These are phyloP conservation scores for Sarcophaga rosellei DNA, from an alignment of 2,888 invertebrate species.

Conservation along the genomic window DNA sequence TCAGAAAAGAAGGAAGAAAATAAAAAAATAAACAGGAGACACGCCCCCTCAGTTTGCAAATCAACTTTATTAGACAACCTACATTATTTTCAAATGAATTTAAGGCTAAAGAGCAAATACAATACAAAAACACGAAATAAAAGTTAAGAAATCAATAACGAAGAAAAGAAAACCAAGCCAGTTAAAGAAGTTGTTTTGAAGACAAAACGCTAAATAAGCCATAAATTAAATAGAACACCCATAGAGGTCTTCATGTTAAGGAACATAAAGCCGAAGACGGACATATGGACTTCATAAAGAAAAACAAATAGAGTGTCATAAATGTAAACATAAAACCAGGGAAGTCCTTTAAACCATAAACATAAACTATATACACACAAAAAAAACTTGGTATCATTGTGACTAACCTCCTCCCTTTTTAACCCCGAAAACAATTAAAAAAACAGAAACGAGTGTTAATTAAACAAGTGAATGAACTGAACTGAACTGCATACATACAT, in stretches of 20 bases:
- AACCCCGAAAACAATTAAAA: slow-evolving; percentile 20
- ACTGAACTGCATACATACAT: background rate
- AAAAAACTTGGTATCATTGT: slow-evolving; percentile 26
- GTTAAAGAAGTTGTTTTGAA: slow-evolving; percentile 3
- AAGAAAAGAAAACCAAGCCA: background rate
- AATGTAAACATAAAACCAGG: background rate
- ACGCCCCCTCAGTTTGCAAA: slow-evolving; percentile 58
- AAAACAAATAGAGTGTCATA: background rate
- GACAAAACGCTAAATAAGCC: slow-evolving; percentile 51
- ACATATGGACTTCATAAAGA: background rate
- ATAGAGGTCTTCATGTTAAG: background rate
- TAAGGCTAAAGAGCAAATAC: background rate
- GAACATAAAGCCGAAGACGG: background rate
- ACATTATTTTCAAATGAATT: slow-evolving; percentile 50
- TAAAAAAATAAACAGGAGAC: slow-evolving; percentile 19
- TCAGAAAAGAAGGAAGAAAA: background rate
- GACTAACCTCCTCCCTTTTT: slow-evolving; percentile 1
- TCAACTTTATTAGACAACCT: slow-evolving; percentile 66
- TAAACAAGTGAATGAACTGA: slow-evolving; percentile 64
- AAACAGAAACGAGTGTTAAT: slow-evolving; percentile 61
- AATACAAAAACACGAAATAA: slow-evolving; percentile 1
- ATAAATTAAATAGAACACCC: slow-evolving; percentile 41
- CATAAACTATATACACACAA: slow-evolving; percentile 11
- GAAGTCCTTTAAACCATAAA: too few relatives aligned
- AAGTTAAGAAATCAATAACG: slow-evolving; percentile 45